These are phyloP conservation scores for Choristoneura fumiferana DNA, from an alignment of 1,140 invertebrate species.

Conservation along the genomic window DNA sequence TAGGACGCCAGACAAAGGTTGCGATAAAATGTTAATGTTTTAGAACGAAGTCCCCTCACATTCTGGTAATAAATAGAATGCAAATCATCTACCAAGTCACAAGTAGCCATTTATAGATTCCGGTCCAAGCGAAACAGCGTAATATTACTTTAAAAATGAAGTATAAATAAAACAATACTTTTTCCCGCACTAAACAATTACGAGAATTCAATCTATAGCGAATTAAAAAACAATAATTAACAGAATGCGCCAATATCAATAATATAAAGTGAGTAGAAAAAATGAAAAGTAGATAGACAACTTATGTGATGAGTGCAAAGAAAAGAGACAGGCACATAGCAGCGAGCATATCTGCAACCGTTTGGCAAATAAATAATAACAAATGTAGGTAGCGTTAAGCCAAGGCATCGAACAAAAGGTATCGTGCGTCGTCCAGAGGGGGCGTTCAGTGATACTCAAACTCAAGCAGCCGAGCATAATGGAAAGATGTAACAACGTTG, in stretches of 20 bases:
- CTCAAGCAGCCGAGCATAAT: neutral
- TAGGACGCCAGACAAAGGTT: slow-evolving; percentile 23
- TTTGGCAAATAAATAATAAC: neutral
- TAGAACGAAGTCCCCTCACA: slow-evolving; percentile 29
- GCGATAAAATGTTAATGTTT: slow-evolving; percentile 26
- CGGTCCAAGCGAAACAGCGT: too few relatives aligned
- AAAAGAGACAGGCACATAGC: neutral
- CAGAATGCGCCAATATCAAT: neutral
- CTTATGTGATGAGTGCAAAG: neutral
- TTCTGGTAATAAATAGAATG: slow-evolving; percentile 26
- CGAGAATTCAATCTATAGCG: neutral
- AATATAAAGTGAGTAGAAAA: neutral
- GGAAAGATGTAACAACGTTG: neutral
- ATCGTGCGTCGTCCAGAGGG: neutral
- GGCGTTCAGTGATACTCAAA: neutral
- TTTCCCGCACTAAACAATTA: neutral
- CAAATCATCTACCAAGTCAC: neutral
- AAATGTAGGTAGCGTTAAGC: neutral
- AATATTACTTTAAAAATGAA: too few relatives aligned
- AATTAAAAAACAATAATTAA: neutral
- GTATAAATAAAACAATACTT: too few relatives aligned
- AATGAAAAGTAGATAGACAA: neutral
- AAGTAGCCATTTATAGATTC: too few relatives aligned
- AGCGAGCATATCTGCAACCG: neutral
- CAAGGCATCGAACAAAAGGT: neutral